These are phyloP conservation scores for Hipposideros larvatus DNA, from an alignment of 2,797 vertebrate species.

Conservation along the genomic window DNA sequence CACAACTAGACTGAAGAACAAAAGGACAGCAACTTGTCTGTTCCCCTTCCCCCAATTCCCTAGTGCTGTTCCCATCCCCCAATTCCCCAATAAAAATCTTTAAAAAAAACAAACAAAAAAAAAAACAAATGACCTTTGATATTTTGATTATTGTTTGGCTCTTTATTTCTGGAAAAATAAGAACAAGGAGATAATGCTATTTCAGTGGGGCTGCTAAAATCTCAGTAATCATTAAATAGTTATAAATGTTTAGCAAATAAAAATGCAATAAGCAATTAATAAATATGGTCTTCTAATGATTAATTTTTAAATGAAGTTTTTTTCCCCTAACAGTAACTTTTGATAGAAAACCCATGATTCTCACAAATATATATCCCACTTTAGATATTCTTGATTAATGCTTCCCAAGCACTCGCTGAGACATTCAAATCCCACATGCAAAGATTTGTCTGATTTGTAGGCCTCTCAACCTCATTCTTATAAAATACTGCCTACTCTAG, in stretches of 20 bases:
- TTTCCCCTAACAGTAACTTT: not conserved
- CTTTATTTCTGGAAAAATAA: not conserved
- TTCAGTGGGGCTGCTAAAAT: not conserved
- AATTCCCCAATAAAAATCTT: too few relatives aligned
- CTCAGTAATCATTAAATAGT: not conserved
- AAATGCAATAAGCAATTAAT: not conserved
- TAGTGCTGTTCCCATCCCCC: too few relatives aligned
- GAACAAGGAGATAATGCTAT: not conserved
- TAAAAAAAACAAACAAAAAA: too few relatives aligned
- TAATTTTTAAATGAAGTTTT: slow-evolving; percentile 15
- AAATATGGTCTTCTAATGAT: not conserved
- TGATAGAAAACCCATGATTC: not conserved
- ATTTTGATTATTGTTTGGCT: not conserved
- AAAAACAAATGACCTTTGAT: not conserved
- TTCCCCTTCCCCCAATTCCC: too few relatives aligned
- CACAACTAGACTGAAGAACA: too few relatives aligned
- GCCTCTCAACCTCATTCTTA: not conserved
- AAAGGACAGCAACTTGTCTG: too few relatives aligned
- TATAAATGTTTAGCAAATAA: not conserved
- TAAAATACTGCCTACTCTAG: slow-evolving; percentile 26
- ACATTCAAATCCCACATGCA: slow-evolving; percentile 2
- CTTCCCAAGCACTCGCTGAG: not conserved
- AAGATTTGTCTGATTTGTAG: slow-evolving; percentile 38
- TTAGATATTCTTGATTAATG: not conserved
- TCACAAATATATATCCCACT: not conserved